A percentile compares a stretch with the other conserved stretches of the same genome.
Conservation (phyloP, 2,797 vertebrate species). For the Staurois parvus region DNA sequence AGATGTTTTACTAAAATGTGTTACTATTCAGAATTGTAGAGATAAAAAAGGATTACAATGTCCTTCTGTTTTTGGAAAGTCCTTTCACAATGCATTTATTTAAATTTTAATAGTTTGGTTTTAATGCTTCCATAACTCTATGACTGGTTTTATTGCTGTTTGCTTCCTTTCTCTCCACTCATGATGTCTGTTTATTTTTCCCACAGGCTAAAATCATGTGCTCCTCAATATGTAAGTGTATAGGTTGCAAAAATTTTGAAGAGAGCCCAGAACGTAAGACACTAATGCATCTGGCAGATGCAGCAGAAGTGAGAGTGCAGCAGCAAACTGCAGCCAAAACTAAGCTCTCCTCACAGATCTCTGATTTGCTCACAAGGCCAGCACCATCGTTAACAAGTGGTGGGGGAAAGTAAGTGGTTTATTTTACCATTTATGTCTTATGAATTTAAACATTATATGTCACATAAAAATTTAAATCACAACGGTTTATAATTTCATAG, state of each 20-base stretch:
- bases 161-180: neutral
- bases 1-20: too few species aligned
- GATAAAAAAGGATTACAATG: too few species aligned
- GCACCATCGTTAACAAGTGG: conserved; percentile 87
- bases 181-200: conserved; percentile 2
- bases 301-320: conserved; percentile 95
- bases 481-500: neutral
- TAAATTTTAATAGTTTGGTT: neutral
- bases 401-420: conserved; percentile 86
- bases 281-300: conserved; percentile 96
- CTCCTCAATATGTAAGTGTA: conserved; percentile 97
- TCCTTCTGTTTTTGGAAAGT: too few species aligned
- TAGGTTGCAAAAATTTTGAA: conserved; percentile 98
- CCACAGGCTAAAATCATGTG: conserved; percentile 98
- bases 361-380: conserved; percentile 92
- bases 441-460: too few species aligned
- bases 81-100: neutral
- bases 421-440: neutral
- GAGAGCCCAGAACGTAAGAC: conserved; percentile 98
- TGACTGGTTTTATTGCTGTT: neutral
- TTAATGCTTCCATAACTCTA: too few species aligned
- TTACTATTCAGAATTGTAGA: too few species aligned
- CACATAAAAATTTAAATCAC: neutral
- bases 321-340: conserved; percentile 98
- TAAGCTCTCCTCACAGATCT: conserved; percentile 97